Evolutionary conservation across 2,113 vertebrate genomes (phyloP), one percentile per base, ranked within the genome.

Genomic region (Tringa solitaria): DNA sequence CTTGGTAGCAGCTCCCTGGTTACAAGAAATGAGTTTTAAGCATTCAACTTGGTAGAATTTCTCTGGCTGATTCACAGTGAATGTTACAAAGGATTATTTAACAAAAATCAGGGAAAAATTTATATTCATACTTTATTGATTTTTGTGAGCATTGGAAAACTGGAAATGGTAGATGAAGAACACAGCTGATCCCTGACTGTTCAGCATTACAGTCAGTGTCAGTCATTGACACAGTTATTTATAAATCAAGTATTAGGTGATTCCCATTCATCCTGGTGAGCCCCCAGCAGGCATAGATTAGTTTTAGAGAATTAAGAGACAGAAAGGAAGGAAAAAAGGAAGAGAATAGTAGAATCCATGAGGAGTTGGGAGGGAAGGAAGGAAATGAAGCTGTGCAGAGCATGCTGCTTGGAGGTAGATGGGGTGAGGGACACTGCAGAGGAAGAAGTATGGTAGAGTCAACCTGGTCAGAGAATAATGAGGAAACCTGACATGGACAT

Each of bases 401-500:
- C 12, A 5, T 54, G 68, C 33, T 84, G 51, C 15, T 7, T 33
- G 23, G 37, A 61, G 46, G 30, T 65, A 61, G 46, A 10, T 4
- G 19, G 21, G 35, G 11, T 21, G 10, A 75, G 27, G 61, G 56
- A n/a, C 8, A 3, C 9, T 32, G 39, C 0, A 0, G 51, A 83
- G 45, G 22, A 69, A 22, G 32, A 35, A 46, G 30, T 21, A 78
- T 20, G 4, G 30, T 79, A 39, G 41, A 77, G 24, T 72, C 32
- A 48, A 0, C 27, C 26, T 57, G 24, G 21, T 39, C 45, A 69
- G 50, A 74, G 63, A n/a, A 59, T 75, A 50, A 50, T 45, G 48
- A 63, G 19, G 22, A 28, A 73, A 30, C 20, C 24, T 93, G 20
- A 26, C 32, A 7, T 26, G 16, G 64, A 60, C 27, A 35, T 81